phyloP scores from a whole-genome alignment of 2,888 invertebrate species.

The Luperina nickerlii region DNA sequence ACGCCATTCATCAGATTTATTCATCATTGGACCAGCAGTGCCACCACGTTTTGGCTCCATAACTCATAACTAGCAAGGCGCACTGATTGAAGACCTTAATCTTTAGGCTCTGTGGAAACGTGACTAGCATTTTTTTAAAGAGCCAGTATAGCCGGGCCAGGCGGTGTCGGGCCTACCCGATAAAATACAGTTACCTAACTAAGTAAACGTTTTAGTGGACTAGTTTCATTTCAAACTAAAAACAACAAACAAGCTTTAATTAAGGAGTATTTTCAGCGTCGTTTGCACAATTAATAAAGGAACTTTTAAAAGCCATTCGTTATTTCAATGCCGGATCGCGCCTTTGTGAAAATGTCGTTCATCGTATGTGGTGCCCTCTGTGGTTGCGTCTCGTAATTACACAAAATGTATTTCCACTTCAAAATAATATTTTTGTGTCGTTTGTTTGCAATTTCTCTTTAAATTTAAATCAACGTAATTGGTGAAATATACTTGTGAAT shows the following conservation, averaged over 20 bases:
- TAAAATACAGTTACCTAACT: not conserved
- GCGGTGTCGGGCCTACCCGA: too few relatives aligned
- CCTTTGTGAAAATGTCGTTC: constrained; percentile 28
- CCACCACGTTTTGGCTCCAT: not conserved
- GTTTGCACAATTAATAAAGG: not conserved
- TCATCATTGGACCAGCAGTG: not conserved
- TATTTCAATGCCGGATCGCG: not conserved
- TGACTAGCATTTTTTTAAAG: not conserved
- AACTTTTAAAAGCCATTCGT: constrained; percentile 21
- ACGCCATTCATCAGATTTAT: too few relatives aligned
- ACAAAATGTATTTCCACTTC: constrained; percentile 26
- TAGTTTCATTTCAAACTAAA: not conserved
- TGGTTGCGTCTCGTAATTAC: constrained; percentile 34
- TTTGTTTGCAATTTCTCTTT: constrained; percentile 19
- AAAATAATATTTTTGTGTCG: constrained; percentile 20
- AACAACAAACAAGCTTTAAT: not conserved
- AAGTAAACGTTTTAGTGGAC: not conserved
- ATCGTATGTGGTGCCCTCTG: constrained; percentile 18
- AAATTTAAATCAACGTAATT: constrained; percentile 25
- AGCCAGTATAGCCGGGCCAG: too few relatives aligned
- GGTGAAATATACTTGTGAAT: constrained; percentile 26
- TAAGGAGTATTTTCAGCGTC: not conserved
- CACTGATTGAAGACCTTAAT: not conserved
- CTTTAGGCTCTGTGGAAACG: not conserved
- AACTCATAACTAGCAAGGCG: not conserved